A percentile compares a stretch with the other conserved stretches of the same genome.
Conservation (phyloP, 2,797 vertebrate genomes). For the Eulemur rubriventer region DNA sequence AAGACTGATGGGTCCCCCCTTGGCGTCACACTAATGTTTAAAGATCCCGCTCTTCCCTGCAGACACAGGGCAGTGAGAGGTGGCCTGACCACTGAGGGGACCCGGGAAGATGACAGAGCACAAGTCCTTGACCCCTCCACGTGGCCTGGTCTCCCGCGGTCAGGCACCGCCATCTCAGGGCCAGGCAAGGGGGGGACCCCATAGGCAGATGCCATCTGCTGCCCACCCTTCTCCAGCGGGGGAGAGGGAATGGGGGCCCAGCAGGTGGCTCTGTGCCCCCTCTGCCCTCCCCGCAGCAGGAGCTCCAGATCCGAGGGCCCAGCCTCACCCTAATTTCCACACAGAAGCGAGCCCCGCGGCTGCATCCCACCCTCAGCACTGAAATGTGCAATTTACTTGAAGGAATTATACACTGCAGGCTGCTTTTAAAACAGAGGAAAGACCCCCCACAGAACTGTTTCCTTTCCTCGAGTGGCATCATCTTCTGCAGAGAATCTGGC, state of each 20-base stretch:
- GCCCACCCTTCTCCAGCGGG: neutral
- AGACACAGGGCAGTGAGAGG: too few species aligned
- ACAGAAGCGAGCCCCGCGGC: accelerated
- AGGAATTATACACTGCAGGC: constrained; percentile 67
- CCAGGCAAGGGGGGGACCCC: accelerated
- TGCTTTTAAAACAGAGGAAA: constrained; percentile 63
- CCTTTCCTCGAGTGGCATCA: constrained; percentile 64
- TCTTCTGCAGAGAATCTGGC: constrained; percentile 49
- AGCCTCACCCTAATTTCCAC: neutral
- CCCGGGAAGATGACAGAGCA: neutral
- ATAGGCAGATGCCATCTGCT: neutral
- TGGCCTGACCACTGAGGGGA: neutral
- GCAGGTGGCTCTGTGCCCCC: neutral
- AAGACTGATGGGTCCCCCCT: neutral
- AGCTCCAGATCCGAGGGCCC: neutral
- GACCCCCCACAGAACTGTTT: constrained; percentile 64
- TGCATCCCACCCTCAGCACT: neutral
- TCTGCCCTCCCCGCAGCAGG: neutral
- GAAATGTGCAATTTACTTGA: constrained; percentile 61
- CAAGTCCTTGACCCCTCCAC: too few species aligned
- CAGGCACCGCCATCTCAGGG: neutral
- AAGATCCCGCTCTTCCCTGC: neutral
- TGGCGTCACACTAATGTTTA: neutral
- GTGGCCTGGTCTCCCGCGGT: neutral
- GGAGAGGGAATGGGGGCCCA: neutral